Conservation (phyloP, 2,888 invertebrate genomes). For the Chironomus riparius region DNA sequence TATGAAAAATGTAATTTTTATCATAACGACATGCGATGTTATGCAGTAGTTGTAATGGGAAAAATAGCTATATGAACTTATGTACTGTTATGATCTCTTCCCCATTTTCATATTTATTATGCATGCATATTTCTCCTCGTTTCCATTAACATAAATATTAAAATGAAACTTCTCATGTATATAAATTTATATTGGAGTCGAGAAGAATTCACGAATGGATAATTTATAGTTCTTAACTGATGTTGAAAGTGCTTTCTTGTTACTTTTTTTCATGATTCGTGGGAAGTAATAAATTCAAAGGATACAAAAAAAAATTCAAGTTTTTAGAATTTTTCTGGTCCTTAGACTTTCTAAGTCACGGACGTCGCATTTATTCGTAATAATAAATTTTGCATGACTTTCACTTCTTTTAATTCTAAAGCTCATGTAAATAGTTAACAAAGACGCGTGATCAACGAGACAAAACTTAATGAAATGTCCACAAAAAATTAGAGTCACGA, state of each 20-base stretch:
- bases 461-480: too few species aligned
- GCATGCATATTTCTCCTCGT: slow-evolving; percentile 8
- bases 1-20: slow-evolving; percentile 24
- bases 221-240: slow-evolving; percentile 13
- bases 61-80: not conserved
- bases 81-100: not conserved
- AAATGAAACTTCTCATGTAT: not conserved
- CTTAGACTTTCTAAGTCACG: too few species aligned
- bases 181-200: not conserved
- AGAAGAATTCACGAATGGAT: slow-evolving; percentile 11
- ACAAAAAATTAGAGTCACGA: too few species aligned
- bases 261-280: too few species aligned
- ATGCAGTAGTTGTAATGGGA: not conserved
- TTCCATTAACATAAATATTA: slow-evolving; percentile 23
- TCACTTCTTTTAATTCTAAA: too few species aligned
- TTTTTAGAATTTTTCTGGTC: too few species aligned
- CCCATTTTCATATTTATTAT: not conserved
- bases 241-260: not conserved
- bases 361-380: too few species aligned
- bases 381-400: too few species aligned
- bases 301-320: too few species aligned
- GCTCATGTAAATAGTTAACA: too few species aligned
- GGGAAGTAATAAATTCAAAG: too few species aligned
- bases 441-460: too few species aligned
- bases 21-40: not conserved